Evolutionary conservation across 2,888 invertebrate species (phyloP).

Genomic region (Drosophila imparisetae): DNA sequence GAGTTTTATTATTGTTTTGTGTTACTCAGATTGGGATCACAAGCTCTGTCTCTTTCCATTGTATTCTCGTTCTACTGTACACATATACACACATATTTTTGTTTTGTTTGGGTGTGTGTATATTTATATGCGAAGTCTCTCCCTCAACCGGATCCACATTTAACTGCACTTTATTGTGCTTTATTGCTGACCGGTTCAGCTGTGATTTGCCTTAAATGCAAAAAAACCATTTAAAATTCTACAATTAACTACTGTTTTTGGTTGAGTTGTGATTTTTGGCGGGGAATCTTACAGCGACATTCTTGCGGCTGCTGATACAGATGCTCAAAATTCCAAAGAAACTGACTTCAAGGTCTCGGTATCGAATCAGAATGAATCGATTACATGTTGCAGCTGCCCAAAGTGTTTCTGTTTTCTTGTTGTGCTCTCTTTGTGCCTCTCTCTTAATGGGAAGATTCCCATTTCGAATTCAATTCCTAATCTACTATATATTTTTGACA

Average conservation of each 20-base stretch:
- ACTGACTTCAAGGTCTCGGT: slow-evolving; percentile 38
- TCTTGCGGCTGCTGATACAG: slow-evolving; percentile 59
- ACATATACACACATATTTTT: neutral
- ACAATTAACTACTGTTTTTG: slow-evolving; percentile 52
- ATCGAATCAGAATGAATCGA: slow-evolving; percentile 15
- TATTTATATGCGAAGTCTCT: neutral
- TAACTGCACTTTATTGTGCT: slow-evolving; percentile 67
- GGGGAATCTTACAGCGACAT: slow-evolving; percentile 59
- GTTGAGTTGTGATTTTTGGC: slow-evolving; percentile 24
- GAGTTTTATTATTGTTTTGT: slow-evolving; percentile 26
- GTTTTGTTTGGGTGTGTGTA: neutral
- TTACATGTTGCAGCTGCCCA: slow-evolving; percentile 2
- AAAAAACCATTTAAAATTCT: slow-evolving; percentile 55
- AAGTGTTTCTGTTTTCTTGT: neutral
- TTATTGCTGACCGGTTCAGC: slow-evolving; percentile 62
- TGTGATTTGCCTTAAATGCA: slow-evolving; percentile 53
- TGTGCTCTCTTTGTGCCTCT: neutral
- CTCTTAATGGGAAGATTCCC: neutral
- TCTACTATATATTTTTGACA: neutral
- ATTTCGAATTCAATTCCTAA: neutral
- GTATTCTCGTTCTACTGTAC: slow-evolving; percentile 22
- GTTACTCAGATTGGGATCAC: slow-evolving; percentile 45
- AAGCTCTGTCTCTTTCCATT: slow-evolving; percentile 24
- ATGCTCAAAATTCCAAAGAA: slow-evolving; percentile 34
- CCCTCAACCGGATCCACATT: slow-evolving; percentile 66